A percentile compares a stretch with the other conserved stretches of the same genome.
Evolutionary conservation across 2,113 vertebrate genomes (phyloP).

Genomic region (Melanostigma gelatinosum): DNA sequence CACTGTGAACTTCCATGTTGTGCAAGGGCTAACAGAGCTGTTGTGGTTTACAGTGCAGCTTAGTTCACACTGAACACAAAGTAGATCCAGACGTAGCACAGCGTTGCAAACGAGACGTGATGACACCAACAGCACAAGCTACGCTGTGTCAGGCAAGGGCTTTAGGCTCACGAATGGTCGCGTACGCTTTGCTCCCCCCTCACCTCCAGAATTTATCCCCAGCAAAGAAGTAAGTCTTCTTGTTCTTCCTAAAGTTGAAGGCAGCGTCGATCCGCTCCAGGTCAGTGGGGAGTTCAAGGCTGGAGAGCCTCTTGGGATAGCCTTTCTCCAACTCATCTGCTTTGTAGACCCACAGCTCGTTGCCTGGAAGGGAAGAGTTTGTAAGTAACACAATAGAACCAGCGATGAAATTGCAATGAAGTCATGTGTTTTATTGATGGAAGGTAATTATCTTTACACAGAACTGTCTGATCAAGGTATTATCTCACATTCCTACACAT

Average conservation of each 20-base stretch:
- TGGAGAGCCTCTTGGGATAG: conserved; percentile 92
- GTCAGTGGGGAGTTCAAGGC: conserved; percentile 89
- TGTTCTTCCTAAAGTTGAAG: conserved; percentile 94
- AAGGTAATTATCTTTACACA: conserved; percentile 2
- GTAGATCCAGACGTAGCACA: conserved; percentile 29
- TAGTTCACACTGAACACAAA: conserved; percentile 36
- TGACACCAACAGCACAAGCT: conserved; percentile 12
- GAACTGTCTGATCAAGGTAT: neutral
- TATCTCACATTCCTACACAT: conserved; percentile 1
- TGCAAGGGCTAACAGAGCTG: conserved; percentile 23
- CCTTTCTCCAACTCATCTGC: conserved; percentile 90
- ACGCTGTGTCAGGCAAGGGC: neutral
- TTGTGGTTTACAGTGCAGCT: conserved; percentile 39
- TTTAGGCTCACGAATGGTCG: conserved; percentile 3
- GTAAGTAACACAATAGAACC: neutral
- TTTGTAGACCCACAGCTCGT: conserved; percentile 94
- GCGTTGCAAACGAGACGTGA: neutral
- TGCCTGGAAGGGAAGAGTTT: conserved; percentile 80
- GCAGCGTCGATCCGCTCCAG: conserved; percentile 89
- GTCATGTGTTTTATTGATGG: neutral
- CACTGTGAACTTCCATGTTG: conserved; percentile 16
- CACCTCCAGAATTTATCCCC: conserved; percentile 98
- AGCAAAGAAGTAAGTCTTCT: conserved; percentile 94
- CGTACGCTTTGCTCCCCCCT: conserved; percentile 60
- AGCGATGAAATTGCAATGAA: neutral